Evolutionary conservation across 2,888 invertebrate species (phyloP), one percentile per base, ranked within the genome.

Genomic region (Oscheius myriophilus): DNA sequence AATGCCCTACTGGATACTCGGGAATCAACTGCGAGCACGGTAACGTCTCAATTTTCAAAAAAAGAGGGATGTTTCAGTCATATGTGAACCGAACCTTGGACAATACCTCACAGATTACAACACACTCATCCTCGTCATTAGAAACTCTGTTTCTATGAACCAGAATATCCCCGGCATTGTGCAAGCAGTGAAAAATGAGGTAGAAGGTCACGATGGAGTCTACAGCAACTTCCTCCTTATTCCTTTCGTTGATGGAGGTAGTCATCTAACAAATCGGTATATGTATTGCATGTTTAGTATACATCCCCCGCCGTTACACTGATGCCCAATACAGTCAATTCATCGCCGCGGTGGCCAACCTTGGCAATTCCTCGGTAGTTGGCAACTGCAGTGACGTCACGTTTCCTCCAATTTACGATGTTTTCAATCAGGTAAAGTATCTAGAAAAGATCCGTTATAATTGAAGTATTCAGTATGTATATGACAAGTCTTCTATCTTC

Each of bases 401-500:
- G 42, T 73, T 79, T 21, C 72, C 68, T 45, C 52, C 70, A 0
- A 58, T 79, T n/a, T 58, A 64, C 33, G 68, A 66, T 26, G 59
- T 75, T 25, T 79, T 76, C 70, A 71, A 54, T 12, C 62, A 70
- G 58, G 74, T 74, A 25, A 14, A 7, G 14, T 45, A 6, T 18
- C 11, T 49, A 6, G 18, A 49, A 3, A 49, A 18, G 11, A 49
- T 9, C 9, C 49, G 11, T 3, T 49, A 6, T 9, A 18, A n/a
- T n/a, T n/a, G n/a, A n/a, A n/a, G n/a, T 49, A 25, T 14, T 26
- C 43, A 59, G 61, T 18, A 67, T 18, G 62, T 75, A 26, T 75
- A 75, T 58, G 72, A 76, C 46, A 81, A 82, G 63, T 83, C 83
- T 23, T 79, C 83, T 6, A 68, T 83, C 59, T 75, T 76, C 65